Conservation (phyloP, 2,797 vertebrate genomes). For the Malacoctenus gilli region DNA sequence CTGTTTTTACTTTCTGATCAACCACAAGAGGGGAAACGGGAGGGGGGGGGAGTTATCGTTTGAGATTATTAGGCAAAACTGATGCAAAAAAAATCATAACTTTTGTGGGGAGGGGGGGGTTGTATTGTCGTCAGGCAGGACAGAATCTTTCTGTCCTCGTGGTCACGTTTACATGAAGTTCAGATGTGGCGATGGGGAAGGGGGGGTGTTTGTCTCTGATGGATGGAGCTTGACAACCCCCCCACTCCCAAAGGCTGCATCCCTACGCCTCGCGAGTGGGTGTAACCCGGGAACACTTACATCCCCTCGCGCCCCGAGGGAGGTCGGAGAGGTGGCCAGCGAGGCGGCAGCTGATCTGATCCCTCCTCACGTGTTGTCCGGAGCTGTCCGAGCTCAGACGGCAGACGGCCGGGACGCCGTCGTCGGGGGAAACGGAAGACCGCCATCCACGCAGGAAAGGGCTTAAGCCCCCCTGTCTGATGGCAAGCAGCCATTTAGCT, state of each 20-base stretch:
- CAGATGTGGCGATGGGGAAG: not conserved
- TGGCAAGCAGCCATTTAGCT: constrained; percentile 35
- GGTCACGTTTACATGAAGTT: too few relatives aligned
- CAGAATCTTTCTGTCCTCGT: too few relatives aligned
- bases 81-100: too few relatives aligned
- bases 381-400: constrained; percentile 20
- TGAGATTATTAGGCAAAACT: too few relatives aligned
- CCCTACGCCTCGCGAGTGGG: constrained; percentile 31
- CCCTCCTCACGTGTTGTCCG: constrained; percentile 42
- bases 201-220: constrained; percentile 32
- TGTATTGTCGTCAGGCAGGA: too few relatives aligned
- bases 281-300: constrained; percentile 12
- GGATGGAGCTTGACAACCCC: constrained; percentile 35
- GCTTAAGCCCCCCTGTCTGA: constrained; percentile 23
- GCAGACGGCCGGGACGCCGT: not conserved
- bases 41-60: too few relatives aligned
- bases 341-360: constrained; percentile 55
- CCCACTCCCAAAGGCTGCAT: constrained; percentile 6
- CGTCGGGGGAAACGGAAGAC: constrained; percentile 5
- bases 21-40: constrained; percentile 6
- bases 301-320: constrained; percentile 31
- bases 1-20: constrained; percentile 38
- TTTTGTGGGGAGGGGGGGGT: too few relatives aligned
- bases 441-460: constrained; percentile 12
- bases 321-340: constrained; percentile 36